These are phyloP conservation scores for Muscicapa adusta DNA, from an alignment of 2,113 vertebrate genomes.

Conservation along the genomic window DNA sequence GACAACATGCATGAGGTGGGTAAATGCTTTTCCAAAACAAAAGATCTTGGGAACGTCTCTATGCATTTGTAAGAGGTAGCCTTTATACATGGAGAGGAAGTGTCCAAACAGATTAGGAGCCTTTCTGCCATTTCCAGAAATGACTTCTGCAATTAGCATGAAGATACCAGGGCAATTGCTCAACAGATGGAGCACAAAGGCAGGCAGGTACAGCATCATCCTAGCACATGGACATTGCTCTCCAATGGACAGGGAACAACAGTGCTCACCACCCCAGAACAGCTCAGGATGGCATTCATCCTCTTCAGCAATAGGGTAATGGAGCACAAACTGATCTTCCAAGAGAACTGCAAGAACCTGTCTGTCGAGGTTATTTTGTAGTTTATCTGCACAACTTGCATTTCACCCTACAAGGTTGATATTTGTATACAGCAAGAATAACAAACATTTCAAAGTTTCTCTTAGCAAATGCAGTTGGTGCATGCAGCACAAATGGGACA, in stretches of 20 bases:
- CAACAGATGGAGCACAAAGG: neutral
- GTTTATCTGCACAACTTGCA: neutral
- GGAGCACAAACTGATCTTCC: neutral
- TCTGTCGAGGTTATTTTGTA: neutral
- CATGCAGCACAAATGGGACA: neutral
- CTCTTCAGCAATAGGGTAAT: neutral
- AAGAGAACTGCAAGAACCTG: neutral
- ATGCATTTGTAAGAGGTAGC: neutral
- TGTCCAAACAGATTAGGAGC: neutral
- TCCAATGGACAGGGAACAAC: neutral
- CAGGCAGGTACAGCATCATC: neutral
- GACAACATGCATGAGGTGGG: neutral
- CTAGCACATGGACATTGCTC: rapidly evolving
- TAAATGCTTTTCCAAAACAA: neutral
- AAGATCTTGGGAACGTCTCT: neutral
- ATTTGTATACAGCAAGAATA: neutral
- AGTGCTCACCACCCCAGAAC: neutral
- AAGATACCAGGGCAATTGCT: neutral
- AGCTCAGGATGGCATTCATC: neutral
- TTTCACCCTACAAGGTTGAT: neutral
- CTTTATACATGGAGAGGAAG: neutral
- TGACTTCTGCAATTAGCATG: neutral
- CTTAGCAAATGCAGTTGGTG: neutral
- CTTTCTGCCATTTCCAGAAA: neutral
- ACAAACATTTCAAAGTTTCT: neutral